These are phyloP conservation scores for Alfaro cultratus DNA, from an alignment of 2,797 vertebrate genomes.

Conservation along the genomic window DNA sequence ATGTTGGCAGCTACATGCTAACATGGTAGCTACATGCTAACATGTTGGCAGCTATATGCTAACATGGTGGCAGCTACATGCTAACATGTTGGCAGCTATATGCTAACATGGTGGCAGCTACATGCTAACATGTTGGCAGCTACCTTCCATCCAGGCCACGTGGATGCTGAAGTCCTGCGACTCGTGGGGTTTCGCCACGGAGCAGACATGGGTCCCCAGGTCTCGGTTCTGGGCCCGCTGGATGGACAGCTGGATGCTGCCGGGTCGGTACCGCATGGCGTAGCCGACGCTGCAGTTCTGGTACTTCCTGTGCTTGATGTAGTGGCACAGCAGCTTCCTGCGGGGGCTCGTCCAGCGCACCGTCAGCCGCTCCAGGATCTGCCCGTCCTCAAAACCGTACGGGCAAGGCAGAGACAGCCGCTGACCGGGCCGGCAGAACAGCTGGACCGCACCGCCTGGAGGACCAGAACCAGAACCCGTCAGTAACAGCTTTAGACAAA, in stretches of 20 bases:
- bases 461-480: slow-evolving; percentile 10
- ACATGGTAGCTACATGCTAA: too few species aligned
- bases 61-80: too few species aligned
- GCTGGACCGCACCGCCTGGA: slow-evolving; percentile 52
- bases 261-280: slow-evolving; percentile 64
- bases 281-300: slow-evolving; percentile 79
- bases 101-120: too few species aligned
- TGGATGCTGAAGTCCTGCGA: slow-evolving; percentile 73
- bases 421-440: slow-evolving; percentile 54
- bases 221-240: slow-evolving; percentile 52
- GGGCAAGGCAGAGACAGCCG: slow-evolving; percentile 59
- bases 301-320: slow-evolving; percentile 81
- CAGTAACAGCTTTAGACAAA: too few species aligned
- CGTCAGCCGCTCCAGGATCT: slow-evolving; percentile 68
- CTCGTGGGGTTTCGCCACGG: slow-evolving; percentile 77
- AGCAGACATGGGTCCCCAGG: slow-evolving; percentile 76
- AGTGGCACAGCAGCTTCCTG: slow-evolving; percentile 78
- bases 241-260: slow-evolving; percentile 69
- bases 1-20: too few species aligned
- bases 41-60: too few species aligned
- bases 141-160: slow-evolving; percentile 64
- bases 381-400: slow-evolving; percentile 70
- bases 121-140: background rate
- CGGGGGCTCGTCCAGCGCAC: slow-evolving; percentile 78
- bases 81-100: too few species aligned